Base-by-base conservation (phyloP, 2,113 vertebrate species). In the Tragulus kanchil region DNA sequence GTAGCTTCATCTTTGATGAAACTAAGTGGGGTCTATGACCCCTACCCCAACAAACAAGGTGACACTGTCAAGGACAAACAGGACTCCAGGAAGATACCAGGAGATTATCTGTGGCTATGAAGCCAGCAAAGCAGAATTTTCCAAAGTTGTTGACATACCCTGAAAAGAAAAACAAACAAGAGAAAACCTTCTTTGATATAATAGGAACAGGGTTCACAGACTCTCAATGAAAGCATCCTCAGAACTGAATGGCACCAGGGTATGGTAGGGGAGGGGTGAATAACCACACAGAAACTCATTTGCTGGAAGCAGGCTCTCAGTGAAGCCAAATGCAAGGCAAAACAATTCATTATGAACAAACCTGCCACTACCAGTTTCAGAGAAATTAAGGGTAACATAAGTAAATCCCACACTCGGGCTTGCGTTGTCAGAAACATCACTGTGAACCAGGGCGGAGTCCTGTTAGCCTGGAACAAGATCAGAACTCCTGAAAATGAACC, bases 351-450 rank as follows among this genome's bases (percentile, higher is more conserved):
- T 79, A 77, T 15, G 45, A 96, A 58, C 19, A 95, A 94, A 89
- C 6, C 26, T 50, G 17, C 23, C 90, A 64, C 21, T 61, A 52
- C n/a, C 77, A 45, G 16, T 81, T 78, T 83, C 42, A 89, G 50
- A 75, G 79, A 92, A 93, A 85, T 65, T 85, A 85, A 79, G 31
- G 6, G 56, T 84, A 96, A 89, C 3, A 19, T 31, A 92, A 96
- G 26, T 85, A 73, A 95, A 28, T 56, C n/a, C 59, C 19, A 89
- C 36, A 67, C 15, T 45, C 3, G 48, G 28, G 8, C n/a, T 13
- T 23, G 19, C 26, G 6, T 85, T n/a, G 50, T 36, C 81, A 85
- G 23, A 36, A 71, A 78, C 15, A 52, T 19, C 61, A 26, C 8
- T 31, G n/a, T 78, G 85, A 92, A 62, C 28, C 12, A 17, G 6